Evolutionary conservation across 2,113 vertebrate species (phyloP), one percentile per base, ranked within the genome.

Genomic region (Oryzias melastigma): DNA sequence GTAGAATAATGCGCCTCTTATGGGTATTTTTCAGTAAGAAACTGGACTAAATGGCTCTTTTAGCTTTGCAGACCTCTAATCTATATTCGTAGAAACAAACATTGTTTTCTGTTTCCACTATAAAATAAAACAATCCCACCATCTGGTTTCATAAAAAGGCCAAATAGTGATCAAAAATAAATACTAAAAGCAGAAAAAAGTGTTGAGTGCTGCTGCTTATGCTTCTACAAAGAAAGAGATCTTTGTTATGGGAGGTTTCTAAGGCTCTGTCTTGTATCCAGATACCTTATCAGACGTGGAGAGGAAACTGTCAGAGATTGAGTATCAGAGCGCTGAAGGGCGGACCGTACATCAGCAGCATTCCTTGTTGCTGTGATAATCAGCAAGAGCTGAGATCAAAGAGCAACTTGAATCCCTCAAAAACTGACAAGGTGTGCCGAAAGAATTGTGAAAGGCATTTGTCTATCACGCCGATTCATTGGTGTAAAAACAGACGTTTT

Each of bases 351-450:
- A 64, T 71, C 73, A 48, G 77, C 50, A 25, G 52, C 72, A n/a
- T 44, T 47, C 57, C 45, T 54, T 49, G 55, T 52, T 4, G 13
- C 60, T 64, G 63, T 16, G 12, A 71, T 75, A 74, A 81, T 75
- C 75, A 68, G 22, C 58, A 63, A 55, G 58, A 68, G 67, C 62
- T 14, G 4, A 65, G 77, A 75, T 78, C 73, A 70, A 79, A 81
- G 65, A 1, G 52, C 48, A 47, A 27, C 75, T 69, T 14, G 1
- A 53, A 63, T 52, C 27, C 53, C 70, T 52, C 42, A 27, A 65
- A 75, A 55, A 73, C 15, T 59, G 68, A 78, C 68, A 40, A 54
- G 54, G 47, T 67, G 54, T 25, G 61, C 25, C 41, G 53, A 54
- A 55, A 27, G 55, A 8, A 65, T 46, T 57, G 58, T 65, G 73